Base-by-base conservation (phyloP, 2,888 invertebrate genomes). In the Allolobophora icterica region DNA sequence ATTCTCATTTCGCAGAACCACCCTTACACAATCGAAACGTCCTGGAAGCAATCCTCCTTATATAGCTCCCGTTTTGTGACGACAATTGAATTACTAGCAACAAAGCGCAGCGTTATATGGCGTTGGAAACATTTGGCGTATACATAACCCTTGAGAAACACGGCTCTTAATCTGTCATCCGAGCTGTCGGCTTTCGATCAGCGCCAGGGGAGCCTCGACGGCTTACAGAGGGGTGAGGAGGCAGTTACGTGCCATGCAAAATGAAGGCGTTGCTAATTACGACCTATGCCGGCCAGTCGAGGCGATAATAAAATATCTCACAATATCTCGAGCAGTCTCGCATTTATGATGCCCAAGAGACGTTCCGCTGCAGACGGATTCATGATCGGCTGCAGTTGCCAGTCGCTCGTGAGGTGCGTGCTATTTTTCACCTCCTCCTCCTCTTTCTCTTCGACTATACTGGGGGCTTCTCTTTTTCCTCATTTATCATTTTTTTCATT, bases 111-210 rank as follows among this genome's bases (percentile, higher is more conserved):
- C 8, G 11, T 71, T n/a, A 71, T 71, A n/a, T 71, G 71, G n/a
- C 71, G 71, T 71, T n/a, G 30, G 71, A 30, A n/a, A 30, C 30
- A 71, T 71, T 71, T 71, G 30, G 71, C n/a, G 71, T 4, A n/a
- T n/a, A 30, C 71, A 71, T 71, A 71, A 71, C 30, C n/a, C n/a
- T 0, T 8, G 8, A 11, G 71, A 71, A 71, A n/a, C 71, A n/a
- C 71, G 71, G 71, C 71, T 71, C 71, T 71, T n/a, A 71, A 71
- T 71, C 71, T 71, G 71, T 71, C 71, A 71, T 71, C 71, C n/a
- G 71, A 71, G 1, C 71, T 71, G 71, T n/a, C 71, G n/a, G 71
- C n/a, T n/a, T 52, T 71, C n/a, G 71, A n/a, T n/a, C 71, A n/a
- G 71, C 71, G 71, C n/a, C 71, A 30, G 1, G n/a, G 71, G 71